Evolutionary conservation across 1,140 invertebrate species (phyloP).

Genomic region (Scaptomyza hsui): DNA sequence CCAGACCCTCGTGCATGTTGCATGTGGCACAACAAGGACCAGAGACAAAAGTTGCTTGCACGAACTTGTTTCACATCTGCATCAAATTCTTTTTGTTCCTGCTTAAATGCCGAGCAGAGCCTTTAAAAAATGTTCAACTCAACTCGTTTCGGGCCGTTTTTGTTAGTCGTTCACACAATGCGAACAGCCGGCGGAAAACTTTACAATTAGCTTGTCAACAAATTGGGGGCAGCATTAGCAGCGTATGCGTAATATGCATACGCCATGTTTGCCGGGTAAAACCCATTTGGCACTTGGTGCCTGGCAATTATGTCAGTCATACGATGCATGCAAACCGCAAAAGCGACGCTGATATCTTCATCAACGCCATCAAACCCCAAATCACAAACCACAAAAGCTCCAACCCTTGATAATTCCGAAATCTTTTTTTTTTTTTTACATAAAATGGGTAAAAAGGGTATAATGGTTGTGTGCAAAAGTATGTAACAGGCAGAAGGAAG

Average conservation of each 20-base stretch:
- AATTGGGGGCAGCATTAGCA: slow-evolving; percentile 43
- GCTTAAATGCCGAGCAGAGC: slow-evolving; percentile 33
- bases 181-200: slow-evolving; percentile 57
- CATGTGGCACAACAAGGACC: slow-evolving; percentile 49
- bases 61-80: slow-evolving; percentile 58
- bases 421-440: background rate
- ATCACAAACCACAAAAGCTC: slow-evolving; percentile 26
- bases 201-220: slow-evolving; percentile 75
- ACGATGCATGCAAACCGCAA: slow-evolving; percentile 10
- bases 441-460: too few species aligned
- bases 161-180: slow-evolving; percentile 30
- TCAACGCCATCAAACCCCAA: background rate
- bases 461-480: too few species aligned
- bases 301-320: slow-evolving; percentile 27
- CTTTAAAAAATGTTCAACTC: slow-evolving; percentile 39
- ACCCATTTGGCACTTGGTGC: background rate
- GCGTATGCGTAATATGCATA: slow-evolving; percentile 58
- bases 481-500: too few species aligned
- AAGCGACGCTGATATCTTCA: slow-evolving; percentile 1
- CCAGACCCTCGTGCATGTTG: slow-evolving; percentile 36
- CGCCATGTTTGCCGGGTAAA: background rate
- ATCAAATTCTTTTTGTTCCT: slow-evolving; percentile 20
- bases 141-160: slow-evolving; percentile 13
- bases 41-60: slow-evolving; percentile 58
- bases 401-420: slow-evolving; percentile 32